phyloP scores from a whole-genome alignment of 1,140 invertebrate species.

The Sarcophaga peregrina region DNA sequence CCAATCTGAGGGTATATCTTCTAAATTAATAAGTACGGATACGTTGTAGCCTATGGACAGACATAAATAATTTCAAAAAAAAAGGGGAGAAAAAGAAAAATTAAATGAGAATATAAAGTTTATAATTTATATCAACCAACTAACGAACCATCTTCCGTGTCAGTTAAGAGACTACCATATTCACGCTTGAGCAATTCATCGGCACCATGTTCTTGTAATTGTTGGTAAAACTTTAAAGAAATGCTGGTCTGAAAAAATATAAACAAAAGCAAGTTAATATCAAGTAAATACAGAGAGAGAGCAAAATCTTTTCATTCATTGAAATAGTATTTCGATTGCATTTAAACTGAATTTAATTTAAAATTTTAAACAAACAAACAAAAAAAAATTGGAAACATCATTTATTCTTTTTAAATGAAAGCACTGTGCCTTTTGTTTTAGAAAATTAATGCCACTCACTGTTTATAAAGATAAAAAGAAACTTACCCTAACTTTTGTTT shows the following conservation, averaged over 20 bases:
- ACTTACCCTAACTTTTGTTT: slow-evolving; percentile 95
- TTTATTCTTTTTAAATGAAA: too few species aligned
- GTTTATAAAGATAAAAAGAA: not conserved
- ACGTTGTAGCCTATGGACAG: slow-evolving; percentile 88
- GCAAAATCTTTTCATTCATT: too few species aligned
- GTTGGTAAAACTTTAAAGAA: slow-evolving; percentile 98
- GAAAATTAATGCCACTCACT: not conserved
- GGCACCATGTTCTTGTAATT: slow-evolving; percentile 97
- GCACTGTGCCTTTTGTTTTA: not conserved
- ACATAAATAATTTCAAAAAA: not conserved
- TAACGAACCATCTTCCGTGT: slow-evolving; percentile 82
- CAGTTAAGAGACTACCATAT: slow-evolving; percentile 85
- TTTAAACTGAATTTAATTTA: not conserved
- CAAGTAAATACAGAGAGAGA: not conserved
- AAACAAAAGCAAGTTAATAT: slow-evolving; percentile 23
- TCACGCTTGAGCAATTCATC: slow-evolving; percentile 94
- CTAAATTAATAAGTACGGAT: slow-evolving; percentile 92
- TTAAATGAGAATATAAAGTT: not conserved
- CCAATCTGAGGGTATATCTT: slow-evolving; percentile 91
- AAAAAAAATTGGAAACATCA: not conserved
- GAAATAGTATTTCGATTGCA: too few species aligned
- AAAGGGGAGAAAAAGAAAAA: too few species aligned
- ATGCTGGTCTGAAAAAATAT: slow-evolving; percentile 89
- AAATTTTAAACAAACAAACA: not conserved
- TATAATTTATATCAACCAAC: not conserved